A percentile compares a stretch with the other conserved stretches of the same genome.
Evolutionary conservation across 2,113 vertebrate species (phyloP).

Genomic region (Cyphomyrus plagiostoma): DNA sequence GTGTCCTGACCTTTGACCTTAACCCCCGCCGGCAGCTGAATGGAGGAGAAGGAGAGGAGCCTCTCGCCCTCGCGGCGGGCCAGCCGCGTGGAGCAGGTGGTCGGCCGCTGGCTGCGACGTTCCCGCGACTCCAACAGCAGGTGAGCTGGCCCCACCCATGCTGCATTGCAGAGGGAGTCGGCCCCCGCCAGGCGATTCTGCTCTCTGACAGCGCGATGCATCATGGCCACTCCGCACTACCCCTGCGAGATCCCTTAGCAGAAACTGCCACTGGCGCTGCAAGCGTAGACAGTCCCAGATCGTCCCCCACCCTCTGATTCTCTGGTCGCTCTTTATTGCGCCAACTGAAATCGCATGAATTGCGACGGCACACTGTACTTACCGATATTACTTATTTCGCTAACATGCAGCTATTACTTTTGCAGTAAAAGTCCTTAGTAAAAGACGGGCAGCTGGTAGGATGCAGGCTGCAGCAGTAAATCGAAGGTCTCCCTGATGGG

Average conservation of each 20-base stretch:
- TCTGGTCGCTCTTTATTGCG: too few relatives aligned
- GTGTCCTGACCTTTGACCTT: not conserved
- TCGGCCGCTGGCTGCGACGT: constrained; percentile 88
- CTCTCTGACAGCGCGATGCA: not conserved
- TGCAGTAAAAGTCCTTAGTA: too few relatives aligned
- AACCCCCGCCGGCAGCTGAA: constrained; percentile 68
- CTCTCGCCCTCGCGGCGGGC: constrained; percentile 76
- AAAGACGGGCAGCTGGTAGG: not conserved
- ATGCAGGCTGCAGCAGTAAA: too few relatives aligned
- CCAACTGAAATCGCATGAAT: not conserved
- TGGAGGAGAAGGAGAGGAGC: constrained; percentile 89
- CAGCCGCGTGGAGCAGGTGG: constrained; percentile 88
- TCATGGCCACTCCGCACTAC: not conserved
- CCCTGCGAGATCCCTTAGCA: not conserved
- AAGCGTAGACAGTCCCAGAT: not conserved
- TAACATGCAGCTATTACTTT: too few relatives aligned
- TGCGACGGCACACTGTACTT: not conserved
- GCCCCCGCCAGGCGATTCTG: not conserved
- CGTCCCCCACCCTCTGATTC: not conserved
- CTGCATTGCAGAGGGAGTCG: not conserved
- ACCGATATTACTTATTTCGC: not conserved
- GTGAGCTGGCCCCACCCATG: constrained; percentile 50
- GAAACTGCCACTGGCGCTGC: not conserved
- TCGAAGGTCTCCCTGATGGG: not conserved
- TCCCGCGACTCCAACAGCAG: constrained; percentile 77